A percentile compares a stretch with the other conserved stretches of the same genome.
phyloP scores from a whole-genome alignment of 2,888 invertebrate species.

The Patella ulyssiponensis region DNA sequence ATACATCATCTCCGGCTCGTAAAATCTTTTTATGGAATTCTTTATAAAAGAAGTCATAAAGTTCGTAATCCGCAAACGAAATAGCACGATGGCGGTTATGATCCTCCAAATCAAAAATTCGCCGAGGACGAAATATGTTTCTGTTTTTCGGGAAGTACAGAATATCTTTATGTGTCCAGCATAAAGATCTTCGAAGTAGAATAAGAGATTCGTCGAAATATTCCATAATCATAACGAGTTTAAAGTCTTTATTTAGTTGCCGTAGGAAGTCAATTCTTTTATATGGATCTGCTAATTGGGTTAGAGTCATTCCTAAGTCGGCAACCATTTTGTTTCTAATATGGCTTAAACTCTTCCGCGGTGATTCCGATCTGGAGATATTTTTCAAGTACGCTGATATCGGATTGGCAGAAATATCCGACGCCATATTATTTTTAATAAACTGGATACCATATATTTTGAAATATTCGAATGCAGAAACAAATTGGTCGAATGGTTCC shows the following conservation, averaged over 20 bases:
- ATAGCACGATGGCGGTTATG: conserved; percentile 23
- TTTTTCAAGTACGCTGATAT: conserved; percentile 30
- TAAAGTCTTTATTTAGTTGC: conserved; percentile 44
- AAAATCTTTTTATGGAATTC: conserved; percentile 23
- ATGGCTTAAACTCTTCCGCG: conserved; percentile 19
- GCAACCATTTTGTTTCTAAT: conserved; percentile 38
- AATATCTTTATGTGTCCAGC: conserved; percentile 52
- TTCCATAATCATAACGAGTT: conserved; percentile 54
- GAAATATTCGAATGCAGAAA: conserved; percentile 43
- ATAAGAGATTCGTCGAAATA: conserved; percentile 53
- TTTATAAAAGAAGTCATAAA: conserved; percentile 28
- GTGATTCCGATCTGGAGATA: conserved; percentile 16
- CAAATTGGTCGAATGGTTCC: conserved; percentile 44
- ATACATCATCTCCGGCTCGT: conserved; percentile 20
- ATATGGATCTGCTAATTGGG: conserved; percentile 15
- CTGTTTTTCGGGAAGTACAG: conserved; percentile 44
- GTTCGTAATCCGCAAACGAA: conserved; percentile 29
- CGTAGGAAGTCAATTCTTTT: conserved; percentile 30
- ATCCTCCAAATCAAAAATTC: conserved; percentile 30
- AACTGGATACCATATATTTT: conserved; percentile 6
- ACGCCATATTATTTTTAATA: conserved; percentile 3
- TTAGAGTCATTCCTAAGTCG: conserved; percentile 32
- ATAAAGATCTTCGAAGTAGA: conserved; percentile 47
- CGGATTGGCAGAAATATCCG: conserved; percentile 24
- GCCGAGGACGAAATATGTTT: conserved; percentile 30